Evolutionary conservation across 1,140 invertebrate species (phyloP).

Genomic region (Subanguina moxae): DNA sequence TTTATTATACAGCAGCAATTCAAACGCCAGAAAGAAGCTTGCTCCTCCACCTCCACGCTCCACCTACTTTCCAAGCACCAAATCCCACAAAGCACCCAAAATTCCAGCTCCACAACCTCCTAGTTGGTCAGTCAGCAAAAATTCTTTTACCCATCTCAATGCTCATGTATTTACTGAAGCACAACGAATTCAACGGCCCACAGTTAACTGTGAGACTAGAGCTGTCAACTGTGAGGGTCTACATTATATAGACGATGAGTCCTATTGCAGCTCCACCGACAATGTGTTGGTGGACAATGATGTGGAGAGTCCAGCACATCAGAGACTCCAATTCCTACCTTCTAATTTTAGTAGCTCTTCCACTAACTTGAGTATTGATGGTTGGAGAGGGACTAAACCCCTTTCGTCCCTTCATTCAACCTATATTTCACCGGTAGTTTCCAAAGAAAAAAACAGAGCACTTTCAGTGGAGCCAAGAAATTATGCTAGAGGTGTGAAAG

Average conservation of each 20-base stretch:
- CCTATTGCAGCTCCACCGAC: neutral
- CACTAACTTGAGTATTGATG: too few relatives aligned
- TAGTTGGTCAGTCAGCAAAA: neutral
- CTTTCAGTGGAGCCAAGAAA: too few relatives aligned
- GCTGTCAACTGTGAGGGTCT: neutral
- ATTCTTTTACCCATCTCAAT: neutral
- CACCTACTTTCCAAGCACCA: neutral
- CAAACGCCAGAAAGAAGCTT: neutral
- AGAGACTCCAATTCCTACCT: neutral
- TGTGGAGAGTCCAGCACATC: neutral
- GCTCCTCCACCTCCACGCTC: neutral
- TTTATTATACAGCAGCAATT: neutral
- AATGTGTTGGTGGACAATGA: slow-evolving; percentile 5
- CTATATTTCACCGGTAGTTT: too few relatives aligned
- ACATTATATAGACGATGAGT: neutral
- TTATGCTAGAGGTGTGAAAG: too few relatives aligned
- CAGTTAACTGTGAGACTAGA: neutral
- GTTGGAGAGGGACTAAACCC: neutral
- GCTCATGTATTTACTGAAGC: neutral
- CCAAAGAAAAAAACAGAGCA: too few relatives aligned
- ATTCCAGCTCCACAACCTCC: slow-evolving; percentile 1
- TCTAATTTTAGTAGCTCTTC: too few relatives aligned
- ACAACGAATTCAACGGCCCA: neutral
- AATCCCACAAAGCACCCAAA: neutral
- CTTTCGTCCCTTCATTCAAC: neutral